Percentiles rank a stretch among this genome's conserved stretches.
Conservation (phyloP, 2,888 invertebrate species). For the Vesta saturnalis region DNA sequence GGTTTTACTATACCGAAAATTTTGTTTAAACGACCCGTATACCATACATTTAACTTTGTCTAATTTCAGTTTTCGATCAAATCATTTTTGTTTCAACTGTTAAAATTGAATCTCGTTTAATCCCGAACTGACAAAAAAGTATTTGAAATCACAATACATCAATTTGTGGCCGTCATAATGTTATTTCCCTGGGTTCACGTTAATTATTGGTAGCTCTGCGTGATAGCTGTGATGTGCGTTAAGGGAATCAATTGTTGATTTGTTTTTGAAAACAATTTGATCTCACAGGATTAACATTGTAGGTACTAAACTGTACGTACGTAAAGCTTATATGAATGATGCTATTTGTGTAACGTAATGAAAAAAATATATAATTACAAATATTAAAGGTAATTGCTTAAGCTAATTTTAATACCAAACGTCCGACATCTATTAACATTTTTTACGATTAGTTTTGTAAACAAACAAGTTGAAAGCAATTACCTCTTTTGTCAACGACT, state of each 20-base stretch:
- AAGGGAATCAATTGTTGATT: slow-evolving; percentile 35
- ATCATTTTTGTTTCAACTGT: slow-evolving; percentile 8
- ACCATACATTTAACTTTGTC: background rate
- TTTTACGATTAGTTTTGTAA: slow-evolving; percentile 42
- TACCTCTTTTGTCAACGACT: slow-evolving; percentile 62
- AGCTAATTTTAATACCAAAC: slow-evolving; percentile 34
- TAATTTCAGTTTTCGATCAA: background rate
- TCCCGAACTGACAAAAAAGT: slow-evolving; percentile 29
- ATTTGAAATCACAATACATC: slow-evolving; percentile 29
- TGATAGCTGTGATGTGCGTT: slow-evolving; percentile 32
- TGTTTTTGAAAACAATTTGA: slow-evolving; percentile 18
- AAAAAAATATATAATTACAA: no score
- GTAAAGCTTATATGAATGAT: no score
- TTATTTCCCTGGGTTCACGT: slow-evolving; percentile 36
- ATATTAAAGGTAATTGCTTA: slow-evolving; percentile 11
- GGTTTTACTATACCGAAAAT: no score
- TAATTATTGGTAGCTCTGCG: slow-evolving; percentile 38
- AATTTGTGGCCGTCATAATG: slow-evolving; percentile 32
- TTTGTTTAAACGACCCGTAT: background rate
- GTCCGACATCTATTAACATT: slow-evolving; percentile 34
- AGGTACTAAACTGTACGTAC: background rate
- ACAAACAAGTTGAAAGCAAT: slow-evolving; percentile 57
- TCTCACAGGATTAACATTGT: background rate
- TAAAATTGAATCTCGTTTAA: slow-evolving; percentile 19
- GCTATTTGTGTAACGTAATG: no score